phyloP scores from a whole-genome alignment of 1,140 invertebrate species.

The Bombus pascuorum region DNA sequence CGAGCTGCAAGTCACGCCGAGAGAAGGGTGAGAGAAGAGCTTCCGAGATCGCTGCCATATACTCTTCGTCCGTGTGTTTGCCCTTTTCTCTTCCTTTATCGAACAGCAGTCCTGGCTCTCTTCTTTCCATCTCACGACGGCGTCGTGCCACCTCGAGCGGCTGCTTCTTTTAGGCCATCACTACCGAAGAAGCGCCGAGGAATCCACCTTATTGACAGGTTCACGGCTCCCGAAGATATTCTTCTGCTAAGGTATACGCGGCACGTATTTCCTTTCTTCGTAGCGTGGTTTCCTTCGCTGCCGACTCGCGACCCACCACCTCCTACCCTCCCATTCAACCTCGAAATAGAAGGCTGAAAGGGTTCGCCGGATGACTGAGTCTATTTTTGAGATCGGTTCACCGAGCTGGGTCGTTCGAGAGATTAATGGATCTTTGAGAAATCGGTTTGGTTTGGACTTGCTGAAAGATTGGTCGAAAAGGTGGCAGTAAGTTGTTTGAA shows the following conservation, averaged over 20 bases:
- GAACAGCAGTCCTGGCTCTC: too few relatives aligned
- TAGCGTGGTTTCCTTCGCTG: background rate
- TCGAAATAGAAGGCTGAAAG: slow-evolving; percentile 6
- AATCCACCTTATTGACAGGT: slow-evolving; percentile 75
- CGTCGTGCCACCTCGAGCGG: slow-evolving; percentile 47
- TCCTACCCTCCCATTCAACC: background rate
- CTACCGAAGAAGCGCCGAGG: slow-evolving; percentile 65
- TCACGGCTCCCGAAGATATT: slow-evolving; percentile 72
- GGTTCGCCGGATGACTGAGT: background rate
- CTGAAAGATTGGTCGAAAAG: too few relatives aligned
- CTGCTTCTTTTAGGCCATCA: slow-evolving; percentile 67
- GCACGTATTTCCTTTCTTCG: slow-evolving; percentile 40
- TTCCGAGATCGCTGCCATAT: slow-evolving; percentile 63
- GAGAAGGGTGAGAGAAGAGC: slow-evolving; percentile 63
- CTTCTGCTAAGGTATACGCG: slow-evolving; percentile 56
- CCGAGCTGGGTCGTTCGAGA: background rate
- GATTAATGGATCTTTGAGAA: slow-evolving; percentile 14
- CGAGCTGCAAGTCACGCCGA: slow-evolving; percentile 76
- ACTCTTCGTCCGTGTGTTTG: background rate
- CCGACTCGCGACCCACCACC: slow-evolving; percentile 34
- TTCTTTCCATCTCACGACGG: background rate
- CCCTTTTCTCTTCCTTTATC: background rate
- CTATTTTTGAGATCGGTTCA: background rate
- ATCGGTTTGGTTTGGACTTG: background rate
- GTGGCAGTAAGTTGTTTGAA: too few relatives aligned